These are phyloP conservation scores for Danio aesculapii DNA, from an alignment of 2,797 vertebrate genomes.

Conservation along the genomic window DNA sequence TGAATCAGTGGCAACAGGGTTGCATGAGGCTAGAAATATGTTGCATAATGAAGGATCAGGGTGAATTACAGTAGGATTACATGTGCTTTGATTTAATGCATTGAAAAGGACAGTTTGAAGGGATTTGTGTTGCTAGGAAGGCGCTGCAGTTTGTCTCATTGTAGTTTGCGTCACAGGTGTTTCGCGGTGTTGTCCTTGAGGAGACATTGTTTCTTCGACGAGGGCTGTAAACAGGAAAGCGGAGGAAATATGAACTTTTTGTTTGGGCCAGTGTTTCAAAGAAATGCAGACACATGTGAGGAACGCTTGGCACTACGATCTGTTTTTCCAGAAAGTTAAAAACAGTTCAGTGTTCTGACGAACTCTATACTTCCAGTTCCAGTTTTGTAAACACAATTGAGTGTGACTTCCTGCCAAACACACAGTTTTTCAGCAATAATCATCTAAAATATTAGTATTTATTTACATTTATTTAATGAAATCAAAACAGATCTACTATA, in stretches of 20 bases:
- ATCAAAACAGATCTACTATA: too few species aligned
- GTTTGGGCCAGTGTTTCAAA: slow-evolving; percentile 56
- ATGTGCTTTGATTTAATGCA: slow-evolving; percentile 3
- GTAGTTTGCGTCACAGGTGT: slow-evolving; percentile 65
- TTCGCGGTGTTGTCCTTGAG: slow-evolving; percentile 57
- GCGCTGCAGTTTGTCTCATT: slow-evolving; percentile 38
- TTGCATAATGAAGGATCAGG: slow-evolving; percentile 44
- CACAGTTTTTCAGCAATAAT: neutral
- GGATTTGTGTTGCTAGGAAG: neutral
- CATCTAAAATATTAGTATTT: neutral
- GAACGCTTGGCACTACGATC: neutral
- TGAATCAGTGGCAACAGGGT: slow-evolving; percentile 13
- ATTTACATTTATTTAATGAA: too few species aligned
- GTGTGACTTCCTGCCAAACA: slow-evolving; percentile 15
- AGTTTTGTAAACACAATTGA: slow-evolving; percentile 39
- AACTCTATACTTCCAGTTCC: slow-evolving; percentile 39
- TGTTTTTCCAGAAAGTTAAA: slow-evolving; percentile 54
- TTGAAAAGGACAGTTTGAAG: neutral
- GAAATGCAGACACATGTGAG: slow-evolving; percentile 47
- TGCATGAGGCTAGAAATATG: slow-evolving; percentile 43
- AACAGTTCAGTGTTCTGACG: slow-evolving; percentile 25
- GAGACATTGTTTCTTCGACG: slow-evolving; percentile 60
- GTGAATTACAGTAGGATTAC: slow-evolving; percentile 7
- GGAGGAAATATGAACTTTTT: slow-evolving; percentile 64
- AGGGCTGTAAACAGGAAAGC: slow-evolving; percentile 71